Base-by-base conservation (phyloP, 2,113 vertebrate genomes). In the Mormyrus lacerda region DNA sequence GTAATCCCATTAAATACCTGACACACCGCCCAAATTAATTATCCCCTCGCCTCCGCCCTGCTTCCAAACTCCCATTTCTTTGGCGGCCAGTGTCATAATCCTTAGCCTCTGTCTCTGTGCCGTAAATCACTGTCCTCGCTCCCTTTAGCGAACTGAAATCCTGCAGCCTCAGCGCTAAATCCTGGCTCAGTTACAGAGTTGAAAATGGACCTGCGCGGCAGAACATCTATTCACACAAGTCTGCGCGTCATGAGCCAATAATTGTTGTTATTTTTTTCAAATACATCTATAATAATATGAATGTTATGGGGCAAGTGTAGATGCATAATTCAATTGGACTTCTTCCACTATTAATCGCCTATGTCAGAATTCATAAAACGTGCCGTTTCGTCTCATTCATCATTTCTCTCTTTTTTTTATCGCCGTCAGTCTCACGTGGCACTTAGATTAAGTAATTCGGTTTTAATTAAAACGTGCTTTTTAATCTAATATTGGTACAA, bases 1-100 rank as follows among this genome's bases (percentile, higher is more conserved):
- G 24, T 44, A 89, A 89, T 89, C 53, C 19, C 45, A 61, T 86
- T 89, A 89, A 87, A 69, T 48, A 27, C 55, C 83, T 89, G 55
- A 89, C 44, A 69, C 55, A 86, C n/a, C n/a, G 27, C 27, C 47
- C 27, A 89, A 86, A 51, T 45, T 83, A 89, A 44, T 24, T 35
- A 39, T 47, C 27, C 55, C 24, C 48, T 44, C 35, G 39, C 83
- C 27, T 35, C 48, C 47, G 73, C 58, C 8, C 82, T 19, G 69
- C 35, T 45, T 44, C 83, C 83, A 85, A 85, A 85, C 48, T 85
- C 45, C 35, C 27, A 17, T 76, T 76, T 76, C 44, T 24, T 19
- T 47, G 82, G 39, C 47, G n/a, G 50, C 48, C 48, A 31, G 85
- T 51, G 27, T 87, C 55, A 89, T 42, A 69, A 50, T 89, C 55